These are phyloP conservation scores for Boloria selene DNA, from an alignment of 2,888 invertebrate genomes.

Conservation along the genomic window DNA sequence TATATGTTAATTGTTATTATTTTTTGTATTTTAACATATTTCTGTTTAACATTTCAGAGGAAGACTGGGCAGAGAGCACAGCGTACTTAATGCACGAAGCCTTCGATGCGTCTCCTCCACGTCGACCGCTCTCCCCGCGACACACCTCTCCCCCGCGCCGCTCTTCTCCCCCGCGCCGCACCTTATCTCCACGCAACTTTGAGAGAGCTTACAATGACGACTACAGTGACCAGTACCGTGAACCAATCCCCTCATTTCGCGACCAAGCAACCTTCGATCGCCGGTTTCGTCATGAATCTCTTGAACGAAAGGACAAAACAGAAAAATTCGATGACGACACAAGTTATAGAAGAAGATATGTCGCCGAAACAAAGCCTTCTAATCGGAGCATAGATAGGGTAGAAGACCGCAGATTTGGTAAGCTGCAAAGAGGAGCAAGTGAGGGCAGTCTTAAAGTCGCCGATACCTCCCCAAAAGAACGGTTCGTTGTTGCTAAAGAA, in stretches of 20 bases:
- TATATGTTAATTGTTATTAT: too few relatives aligned
- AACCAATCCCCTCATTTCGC: constrained; percentile 69
- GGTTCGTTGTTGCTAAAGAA: constrained; percentile 93
- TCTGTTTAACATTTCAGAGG: constrained; percentile 82
- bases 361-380: constrained; percentile 74
- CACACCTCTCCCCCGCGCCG: constrained; percentile 55
- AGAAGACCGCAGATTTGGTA: constrained; percentile 75
- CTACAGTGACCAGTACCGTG: constrained; percentile 57
- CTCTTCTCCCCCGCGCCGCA: constrained; percentile 56
- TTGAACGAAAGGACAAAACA: constrained; percentile 69
- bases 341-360: constrained; percentile 76
- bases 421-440: constrained; percentile 70
- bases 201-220: constrained; percentile 52
- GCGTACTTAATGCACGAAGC: constrained; percentile 85
- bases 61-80: constrained; percentile 88
- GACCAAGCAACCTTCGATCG: constrained; percentile 68
- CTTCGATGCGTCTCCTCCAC: constrained; percentile 74
- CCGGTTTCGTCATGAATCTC: constrained; percentile 72
- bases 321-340: constrained; percentile 68
- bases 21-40: constrained; percentile 12
- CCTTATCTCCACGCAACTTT: constrained; percentile 55
- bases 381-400: constrained; percentile 71
- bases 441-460: constrained; percentile 73
- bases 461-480: constrained; percentile 86
- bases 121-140: constrained; percentile 50